Evolutionary conservation across 2,113 vertebrate genomes (phyloP), one percentile per base, ranked within the genome.

Genomic region (Nicator chloris): DNA sequence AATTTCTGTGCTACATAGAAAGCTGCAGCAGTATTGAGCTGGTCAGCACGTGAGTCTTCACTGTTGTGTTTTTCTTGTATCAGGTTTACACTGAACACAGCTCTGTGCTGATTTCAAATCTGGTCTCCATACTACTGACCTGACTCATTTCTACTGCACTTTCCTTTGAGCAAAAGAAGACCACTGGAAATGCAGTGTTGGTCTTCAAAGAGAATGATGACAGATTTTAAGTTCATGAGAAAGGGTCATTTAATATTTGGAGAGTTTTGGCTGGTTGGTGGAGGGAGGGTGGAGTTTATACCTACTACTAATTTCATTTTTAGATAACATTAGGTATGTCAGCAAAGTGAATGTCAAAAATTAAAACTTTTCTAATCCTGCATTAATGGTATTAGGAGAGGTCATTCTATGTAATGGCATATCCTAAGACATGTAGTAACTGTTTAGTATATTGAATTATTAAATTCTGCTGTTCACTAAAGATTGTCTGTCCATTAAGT

Each of bases 401-500:
- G 23, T 35, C 31, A 10, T 49, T 18, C 69, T 76, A 5, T 88
- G 18, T 71, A 50, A 53, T 39, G 39, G 19, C 54, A 6, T 26
- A 51, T 59, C 19, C 21, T 39, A 24, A 57, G 20, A 78, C 27
- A 11, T 16, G 23, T 42, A 79, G 53, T 72, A 68, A 69, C 54
- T 93, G 27, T 56, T 91, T 19, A 11, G 15, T 92, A 31, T 51
- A 59, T 53, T 14, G 13, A 45, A 33, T 66, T 60, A 28, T 11
- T 77, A 35, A 90, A 42, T 87, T 90, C 83, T 94, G 24, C 24
- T 80, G 28, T 86, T 64, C 64, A 92, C 19, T 94, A 66, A 77
- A 91, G 51, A 68, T 68, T 50, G 35, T 39, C 33, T 97, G 69
- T 91, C 92, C 61, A 92, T 82, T 91, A 93, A 84, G 71, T 92